Conservation (phyloP, 2,797 vertebrate genomes). For the Malurus splendens region DNA sequence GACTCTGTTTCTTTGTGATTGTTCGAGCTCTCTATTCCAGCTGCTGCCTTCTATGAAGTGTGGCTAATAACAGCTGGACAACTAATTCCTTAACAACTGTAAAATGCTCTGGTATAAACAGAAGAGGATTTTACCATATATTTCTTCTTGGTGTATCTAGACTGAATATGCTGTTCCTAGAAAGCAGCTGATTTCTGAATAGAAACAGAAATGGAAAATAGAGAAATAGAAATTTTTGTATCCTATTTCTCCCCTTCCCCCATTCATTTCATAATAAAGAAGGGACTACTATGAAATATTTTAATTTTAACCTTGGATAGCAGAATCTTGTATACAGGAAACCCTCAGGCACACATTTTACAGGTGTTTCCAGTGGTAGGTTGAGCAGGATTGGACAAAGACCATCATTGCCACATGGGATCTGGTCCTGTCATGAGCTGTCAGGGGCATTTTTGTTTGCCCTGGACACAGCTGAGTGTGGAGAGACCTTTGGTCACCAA, state of each 20-base stretch:
- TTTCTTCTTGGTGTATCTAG: background rate
- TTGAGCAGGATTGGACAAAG: background rate
- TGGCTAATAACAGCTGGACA: background rate
- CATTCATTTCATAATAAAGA: background rate
- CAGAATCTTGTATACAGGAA: background rate
- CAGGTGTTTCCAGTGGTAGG: background rate
- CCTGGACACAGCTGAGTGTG: rapidly evolving
- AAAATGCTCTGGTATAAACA: background rate
- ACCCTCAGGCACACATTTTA: background rate
- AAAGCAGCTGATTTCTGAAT: background rate
- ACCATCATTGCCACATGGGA: background rate
- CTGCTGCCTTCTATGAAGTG: background rate
- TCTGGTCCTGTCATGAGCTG: rapidly evolving
- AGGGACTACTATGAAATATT: background rate
- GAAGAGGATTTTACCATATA: rapidly evolving
- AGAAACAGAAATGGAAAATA: background rate
- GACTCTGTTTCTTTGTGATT: background rate
- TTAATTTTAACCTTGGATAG: background rate
- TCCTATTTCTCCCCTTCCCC: background rate
- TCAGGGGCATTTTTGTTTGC: background rate
- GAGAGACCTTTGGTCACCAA: background rate
- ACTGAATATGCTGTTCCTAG: background rate
- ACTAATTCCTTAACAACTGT: background rate
- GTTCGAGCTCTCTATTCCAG: background rate
- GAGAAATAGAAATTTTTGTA: background rate